Percentiles rank a stretch among this genome's conserved stretches.
Evolutionary conservation across 2,797 vertebrate genomes (phyloP).

Genomic region (Scolopax rusticola): DNA sequence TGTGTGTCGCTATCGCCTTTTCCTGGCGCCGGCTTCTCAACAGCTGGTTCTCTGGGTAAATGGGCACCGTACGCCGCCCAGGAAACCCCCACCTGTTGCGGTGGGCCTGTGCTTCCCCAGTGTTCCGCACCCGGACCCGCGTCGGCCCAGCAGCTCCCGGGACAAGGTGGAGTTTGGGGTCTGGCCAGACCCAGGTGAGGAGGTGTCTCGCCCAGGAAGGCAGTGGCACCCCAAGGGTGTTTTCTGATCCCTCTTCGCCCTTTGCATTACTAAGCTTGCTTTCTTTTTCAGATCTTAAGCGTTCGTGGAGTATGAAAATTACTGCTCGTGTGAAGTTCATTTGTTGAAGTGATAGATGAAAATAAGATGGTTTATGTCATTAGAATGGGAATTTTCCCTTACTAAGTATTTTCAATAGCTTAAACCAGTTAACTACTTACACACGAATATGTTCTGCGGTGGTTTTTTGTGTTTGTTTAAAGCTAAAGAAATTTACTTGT

Average conservation of each 20-base stretch:
- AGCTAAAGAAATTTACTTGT: background rate
- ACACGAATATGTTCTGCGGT: accelerated
- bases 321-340: background rate
- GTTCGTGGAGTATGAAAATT: background rate
- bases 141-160: accelerated
- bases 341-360: background rate
- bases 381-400: background rate
- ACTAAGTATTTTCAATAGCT: background rate
- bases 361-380: accelerated
- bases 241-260: background rate
- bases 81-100: accelerated
- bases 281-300: background rate
- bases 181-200: accelerated
- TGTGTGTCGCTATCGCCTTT: accelerated
- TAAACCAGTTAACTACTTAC: background rate
- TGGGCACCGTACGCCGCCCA: accelerated
- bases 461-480: background rate
- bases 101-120: accelerated
- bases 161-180: accelerated
- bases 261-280: accelerated
- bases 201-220: accelerated
- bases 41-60: accelerated
- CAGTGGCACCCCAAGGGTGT: accelerated
- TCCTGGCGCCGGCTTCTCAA: background rate
- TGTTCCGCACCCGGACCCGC: accelerated